Percentiles rank a stretch among this genome's conserved stretches.
phyloP scores from a whole-genome alignment of 2,888 invertebrate genomes.

The Oscheius onirici region DNA sequence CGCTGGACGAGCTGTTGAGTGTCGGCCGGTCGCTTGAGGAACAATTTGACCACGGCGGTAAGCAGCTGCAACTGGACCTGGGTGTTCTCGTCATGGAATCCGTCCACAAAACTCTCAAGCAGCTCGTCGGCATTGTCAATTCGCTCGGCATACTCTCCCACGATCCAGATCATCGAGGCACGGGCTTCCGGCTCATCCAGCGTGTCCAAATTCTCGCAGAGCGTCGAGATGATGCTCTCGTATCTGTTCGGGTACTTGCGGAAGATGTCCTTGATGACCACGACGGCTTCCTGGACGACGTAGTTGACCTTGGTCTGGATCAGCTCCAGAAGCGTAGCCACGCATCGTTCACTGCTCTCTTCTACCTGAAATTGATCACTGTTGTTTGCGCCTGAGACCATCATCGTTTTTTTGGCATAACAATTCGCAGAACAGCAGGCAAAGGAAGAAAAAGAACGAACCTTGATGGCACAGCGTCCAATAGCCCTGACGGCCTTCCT shows the following conservation, averaged over 20 bases:
- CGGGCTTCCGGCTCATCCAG: conserved; percentile 93
- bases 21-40: conserved; percentile 95
- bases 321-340: conserved; percentile 92
- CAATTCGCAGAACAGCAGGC: neutral
- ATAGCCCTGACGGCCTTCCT: conserved; percentile 98
- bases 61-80: conserved; percentile 92
- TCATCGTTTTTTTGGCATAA: neutral
- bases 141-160: conserved; percentile 94
- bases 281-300: conserved; percentile 99
- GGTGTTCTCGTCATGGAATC: conserved; percentile 94
- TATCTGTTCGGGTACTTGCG: conserved; percentile 96
- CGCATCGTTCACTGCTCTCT: conserved; percentile 96
- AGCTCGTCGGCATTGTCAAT: conserved; percentile 99
- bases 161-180: conserved; percentile 91
- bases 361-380: conserved; percentile 75
- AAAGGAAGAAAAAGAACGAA: conserved; percentile 26
- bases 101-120: conserved; percentile 95
- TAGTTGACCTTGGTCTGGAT: conserved; percentile 99
- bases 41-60: conserved; percentile 97
- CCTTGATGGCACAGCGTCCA: conserved; percentile 91
- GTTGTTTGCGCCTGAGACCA: too few species aligned
- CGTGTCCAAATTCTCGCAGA: conserved; percentile 98
- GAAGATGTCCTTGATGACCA: conserved; percentile 87
- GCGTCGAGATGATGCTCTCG: conserved; percentile 97
- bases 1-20: conserved; percentile 98